Conservation (phyloP, 2,888 invertebrate genomes). For the Lissocephala sabroskyi region DNA sequence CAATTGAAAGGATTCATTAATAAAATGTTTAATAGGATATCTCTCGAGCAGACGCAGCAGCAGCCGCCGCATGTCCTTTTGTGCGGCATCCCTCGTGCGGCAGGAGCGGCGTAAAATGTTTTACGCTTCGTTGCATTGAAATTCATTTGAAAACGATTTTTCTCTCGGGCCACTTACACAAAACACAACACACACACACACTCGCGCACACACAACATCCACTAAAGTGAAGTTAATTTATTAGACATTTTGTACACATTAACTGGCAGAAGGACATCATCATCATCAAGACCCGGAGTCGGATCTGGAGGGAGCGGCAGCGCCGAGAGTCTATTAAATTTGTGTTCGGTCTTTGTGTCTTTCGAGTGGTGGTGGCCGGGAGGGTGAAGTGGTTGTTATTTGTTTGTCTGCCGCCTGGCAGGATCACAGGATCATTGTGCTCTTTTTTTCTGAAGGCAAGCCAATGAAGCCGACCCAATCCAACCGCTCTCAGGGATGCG, state of each 20-base stretch:
- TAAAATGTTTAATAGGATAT: constrained; percentile 66
- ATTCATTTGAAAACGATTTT: constrained; percentile 70
- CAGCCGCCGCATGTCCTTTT: constrained; percentile 62
- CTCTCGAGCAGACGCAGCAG: constrained; percentile 38
- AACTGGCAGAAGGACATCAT: constrained; percentile 62
- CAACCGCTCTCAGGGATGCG: no score
- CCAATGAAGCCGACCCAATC: no score
- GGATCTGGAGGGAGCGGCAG: constrained; percentile 29
- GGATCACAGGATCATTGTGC: constrained; percentile 9
- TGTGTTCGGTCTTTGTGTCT: constrained; percentile 53
- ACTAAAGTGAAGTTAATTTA: constrained; percentile 68
- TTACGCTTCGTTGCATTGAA: constrained; percentile 71
- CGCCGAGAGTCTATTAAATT: constrained; percentile 58
- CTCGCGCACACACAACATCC: constrained; percentile 15
- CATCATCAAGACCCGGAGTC: constrained; percentile 35
- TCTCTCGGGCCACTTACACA: constrained; percentile 62
- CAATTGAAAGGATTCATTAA: constrained; percentile 69
- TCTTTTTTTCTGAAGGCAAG: constrained; percentile 19
- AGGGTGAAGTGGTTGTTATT: constrained; percentile 50
- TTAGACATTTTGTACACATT: constrained; percentile 66
- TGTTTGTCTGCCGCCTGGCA: constrained; percentile 46
- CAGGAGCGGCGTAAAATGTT: constrained; percentile 61
- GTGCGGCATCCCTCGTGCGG: constrained; percentile 23
- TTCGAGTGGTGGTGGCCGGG: constrained; percentile 49
- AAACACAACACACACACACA: constrained; percentile 39